Evolutionary conservation across 1,140 invertebrate genomes (phyloP), one percentile per base, ranked within the genome.

Genomic region (Belonocnema kinseyi): DNA sequence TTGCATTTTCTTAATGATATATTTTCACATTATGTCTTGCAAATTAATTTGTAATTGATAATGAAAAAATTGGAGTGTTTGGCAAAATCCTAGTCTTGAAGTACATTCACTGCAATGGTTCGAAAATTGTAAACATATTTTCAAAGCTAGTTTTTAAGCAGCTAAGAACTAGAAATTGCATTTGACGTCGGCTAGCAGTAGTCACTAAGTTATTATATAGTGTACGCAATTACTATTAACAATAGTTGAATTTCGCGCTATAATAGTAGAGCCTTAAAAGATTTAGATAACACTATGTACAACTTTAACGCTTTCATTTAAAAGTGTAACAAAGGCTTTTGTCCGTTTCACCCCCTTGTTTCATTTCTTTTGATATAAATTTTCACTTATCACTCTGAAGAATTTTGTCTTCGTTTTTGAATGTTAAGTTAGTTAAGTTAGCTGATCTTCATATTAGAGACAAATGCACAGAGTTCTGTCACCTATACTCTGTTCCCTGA

Each of bases 211-310:
- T 66, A 83, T 84, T 46, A 11, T 86, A 86, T 86, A 85, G 83
- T 86, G 82, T 82, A 83, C 85, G 85, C 85, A 81, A 76, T 52
- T 78, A 74, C 78, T 51, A 66, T 66, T 40, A 66, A 77, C 61
- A 33, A 54, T 52, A 74, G 40, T 50, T 66, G 16, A 66, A 46
- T 40, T 66, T 26, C 61, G 74, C 70, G 53, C 56, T 75, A 51
- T 21, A 50, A 19, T 33, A 72, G 82, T 85, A 85, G 81, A 79
- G 78, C 77, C 86, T 88, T 87, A 86, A 77, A 82, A 85, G 82
- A 88, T 81, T 83, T 88, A 88, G 87, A 85, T 87, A 88, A 88
- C 87, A 88, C 83, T 88, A 88, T 88, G 77, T 88, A 88, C 87
- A 88, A 66, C 80, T 83, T 81, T 40, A 74, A 79, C 61, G 61